Evolutionary conservation across 1,140 invertebrate genomes (phyloP).

Genomic region (Mamestra configurata): DNA sequence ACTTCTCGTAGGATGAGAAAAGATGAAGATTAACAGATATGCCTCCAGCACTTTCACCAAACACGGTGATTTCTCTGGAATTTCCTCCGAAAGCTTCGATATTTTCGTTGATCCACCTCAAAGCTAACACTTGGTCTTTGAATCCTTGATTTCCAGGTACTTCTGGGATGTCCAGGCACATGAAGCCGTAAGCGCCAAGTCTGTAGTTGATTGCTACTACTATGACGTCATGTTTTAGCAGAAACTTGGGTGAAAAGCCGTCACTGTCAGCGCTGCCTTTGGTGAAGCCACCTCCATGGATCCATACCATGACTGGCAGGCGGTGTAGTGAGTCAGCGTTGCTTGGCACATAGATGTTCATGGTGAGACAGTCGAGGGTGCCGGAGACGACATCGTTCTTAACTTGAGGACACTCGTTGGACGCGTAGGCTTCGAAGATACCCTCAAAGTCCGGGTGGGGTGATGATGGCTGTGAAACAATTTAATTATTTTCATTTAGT

Average conservation of each 20-base stretch:
- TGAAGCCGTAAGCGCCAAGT: slow-evolving; percentile 53
- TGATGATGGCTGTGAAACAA: slow-evolving; percentile 18
- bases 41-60: slow-evolving; percentile 53
- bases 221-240: slow-evolving; percentile 48
- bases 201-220: slow-evolving; percentile 53
- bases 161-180: slow-evolving; percentile 55
- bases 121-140: too few species aligned
- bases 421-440: slow-evolving; percentile 36
- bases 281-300: slow-evolving; percentile 91
- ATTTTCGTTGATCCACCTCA: slow-evolving; percentile 63
- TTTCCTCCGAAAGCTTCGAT: slow-evolving; percentile 61
- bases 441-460: slow-evolving; percentile 32
- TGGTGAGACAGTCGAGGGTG: slow-evolving; percentile 69
- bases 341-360: slow-evolving; percentile 75
- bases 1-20: too few species aligned
- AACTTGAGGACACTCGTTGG: slow-evolving; percentile 41
- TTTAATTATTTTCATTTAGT: background rate
- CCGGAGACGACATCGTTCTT: slow-evolving; percentile 55
- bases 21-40: slow-evolving; percentile 58
- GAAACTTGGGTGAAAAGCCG: background rate
- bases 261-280: slow-evolving; percentile 1
- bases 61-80: slow-evolving; percentile 54
- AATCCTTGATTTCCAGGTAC: slow-evolving; percentile 60
- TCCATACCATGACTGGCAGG: slow-evolving; percentile 91
- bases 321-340: slow-evolving; percentile 55